Evolutionary conservation across 2,888 invertebrate species (phyloP).

Genomic region (Drosophila paranaensis): DNA sequence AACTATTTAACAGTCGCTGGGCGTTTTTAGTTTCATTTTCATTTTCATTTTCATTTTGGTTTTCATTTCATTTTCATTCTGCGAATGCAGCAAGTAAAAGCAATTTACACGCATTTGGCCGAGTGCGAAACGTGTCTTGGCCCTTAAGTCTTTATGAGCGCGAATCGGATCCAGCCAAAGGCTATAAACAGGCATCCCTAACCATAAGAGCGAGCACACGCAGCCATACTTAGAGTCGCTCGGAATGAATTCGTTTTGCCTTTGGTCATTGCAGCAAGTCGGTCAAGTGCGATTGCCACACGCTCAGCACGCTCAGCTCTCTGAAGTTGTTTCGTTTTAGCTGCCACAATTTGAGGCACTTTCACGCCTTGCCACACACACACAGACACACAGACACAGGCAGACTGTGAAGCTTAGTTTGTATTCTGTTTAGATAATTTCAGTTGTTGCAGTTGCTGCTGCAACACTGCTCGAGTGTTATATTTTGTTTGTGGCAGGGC

Average conservation of each 20-base stretch:
- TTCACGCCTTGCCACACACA: slow-evolving; percentile 25
- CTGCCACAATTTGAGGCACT: slow-evolving; percentile 44
- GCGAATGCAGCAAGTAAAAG: slow-evolving; percentile 66
- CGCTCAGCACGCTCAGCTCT: slow-evolving; percentile 7
- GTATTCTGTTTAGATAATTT: slow-evolving; percentile 54
- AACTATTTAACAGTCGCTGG: slow-evolving; percentile 68
- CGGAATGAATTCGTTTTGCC: slow-evolving; percentile 29
- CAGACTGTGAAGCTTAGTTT: slow-evolving; percentile 34
- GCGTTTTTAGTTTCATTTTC: slow-evolving; percentile 64
- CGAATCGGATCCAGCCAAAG: slow-evolving; percentile 39
- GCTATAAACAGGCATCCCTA: slow-evolving; percentile 42
- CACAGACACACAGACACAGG: background rate
- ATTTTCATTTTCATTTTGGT: slow-evolving; percentile 35
- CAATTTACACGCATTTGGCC: slow-evolving; percentile 70
- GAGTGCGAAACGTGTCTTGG: slow-evolving; percentile 68
- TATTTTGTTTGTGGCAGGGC: slow-evolving; percentile 21
- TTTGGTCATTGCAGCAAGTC: slow-evolving; percentile 55
- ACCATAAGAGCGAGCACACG: slow-evolving; percentile 1
- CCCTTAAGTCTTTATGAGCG: slow-evolving; percentile 68
- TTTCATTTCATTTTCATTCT: slow-evolving; percentile 51
- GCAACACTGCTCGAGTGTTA: slow-evolving; percentile 40
- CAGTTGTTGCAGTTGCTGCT: slow-evolving; percentile 33
- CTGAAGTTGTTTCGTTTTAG: slow-evolving; percentile 25
- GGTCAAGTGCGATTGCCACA: slow-evolving; percentile 46
- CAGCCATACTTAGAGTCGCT: slow-evolving; percentile 2